Base-by-base conservation (phyloP, 2,888 invertebrate genomes). In the Teinopalpus imperialis region DNA sequence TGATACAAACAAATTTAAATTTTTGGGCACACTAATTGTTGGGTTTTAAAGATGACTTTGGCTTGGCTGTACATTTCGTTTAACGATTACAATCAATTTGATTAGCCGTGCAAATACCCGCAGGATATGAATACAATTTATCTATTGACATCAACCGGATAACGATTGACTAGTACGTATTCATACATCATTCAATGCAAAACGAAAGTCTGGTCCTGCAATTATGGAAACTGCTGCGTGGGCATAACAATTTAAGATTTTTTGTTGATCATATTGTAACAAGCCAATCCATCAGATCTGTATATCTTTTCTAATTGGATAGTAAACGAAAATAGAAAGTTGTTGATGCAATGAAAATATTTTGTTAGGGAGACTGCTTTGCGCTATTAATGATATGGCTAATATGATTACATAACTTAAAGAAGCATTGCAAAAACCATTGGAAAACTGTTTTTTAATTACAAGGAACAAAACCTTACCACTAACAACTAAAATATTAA, bases 251-350 rank as follows among this genome's bases (percentile, higher is more conserved):
- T 42, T 39, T 34, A 39, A 34, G 26, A 36, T 43, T 49, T 52
- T 52, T 54, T 50, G 50, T 57, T 60, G 43, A 31, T 18, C 20
- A 20, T 21, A 42, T 26, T 27, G 32, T 35, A 43, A 43, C 31
- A 9, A 31, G 44, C 53, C 50, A 54, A 56, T 61, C 63, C 44
- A 48, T 40, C 10, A 14, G 23, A 42, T 42, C 23, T 24, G 31
- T 39, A 39, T 32, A 43, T 42, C 59, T 53, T 53, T 60, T 57
- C 56, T 59, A 59, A 63, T 57, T 63, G 61, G 59, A 59, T 55
- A 57, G 54, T 56, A 58, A 63, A 63, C 56, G 54, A 43, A 55
- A 53, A 57, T 65, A 56, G 60, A 63, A 61, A 63, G 62, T 56
- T 40, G 36, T 32, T 39, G 32, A 18, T 31, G 32, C 37, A 23